Percentiles rank a stretch among this genome's conserved stretches.
These are phyloP conservation scores for Enteromius fasciolatus DNA, from an alignment of 2,797 vertebrate genomes.

Conservation along the genomic window DNA sequence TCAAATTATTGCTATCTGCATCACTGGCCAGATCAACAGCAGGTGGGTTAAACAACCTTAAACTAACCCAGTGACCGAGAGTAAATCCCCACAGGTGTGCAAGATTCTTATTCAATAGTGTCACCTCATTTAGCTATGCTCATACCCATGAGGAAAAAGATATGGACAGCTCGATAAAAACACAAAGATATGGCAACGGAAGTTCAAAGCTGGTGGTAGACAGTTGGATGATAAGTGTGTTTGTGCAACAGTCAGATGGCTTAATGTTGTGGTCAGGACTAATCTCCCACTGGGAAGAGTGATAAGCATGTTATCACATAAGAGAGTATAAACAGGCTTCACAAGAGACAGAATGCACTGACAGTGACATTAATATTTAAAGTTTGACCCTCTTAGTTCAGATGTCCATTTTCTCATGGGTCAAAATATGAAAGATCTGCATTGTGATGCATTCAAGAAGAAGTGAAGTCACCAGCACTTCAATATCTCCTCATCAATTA, in stretches of 20 bases:
- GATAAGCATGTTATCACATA: slow-evolving; percentile 11
- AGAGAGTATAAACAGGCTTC: slow-evolving; percentile 16
- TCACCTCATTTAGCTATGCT: neutral
- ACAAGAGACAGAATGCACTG: slow-evolving; percentile 14
- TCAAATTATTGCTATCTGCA: neutral
- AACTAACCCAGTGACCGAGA: slow-evolving; percentile 4
- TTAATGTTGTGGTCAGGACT: slow-evolving; percentile 31
- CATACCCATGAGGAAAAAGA: neutral
- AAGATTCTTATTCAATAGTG: neutral
- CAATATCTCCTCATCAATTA: neutral
- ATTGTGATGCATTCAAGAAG: neutral
- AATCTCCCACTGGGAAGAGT: slow-evolving; percentile 12
- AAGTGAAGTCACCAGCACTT: slow-evolving; percentile 3
- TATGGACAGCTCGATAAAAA: neutral
- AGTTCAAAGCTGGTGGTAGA: slow-evolving; percentile 11
- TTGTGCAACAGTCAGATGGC: slow-evolving; percentile 13
- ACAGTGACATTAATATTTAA: slow-evolving; percentile 24
- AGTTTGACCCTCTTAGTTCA: slow-evolving; percentile 28
- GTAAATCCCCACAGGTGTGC: neutral
- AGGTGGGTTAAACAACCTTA: slow-evolving; percentile 11
- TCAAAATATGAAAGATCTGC: slow-evolving; percentile 1
- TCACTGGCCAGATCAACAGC: neutral
- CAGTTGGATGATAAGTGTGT: slow-evolving; percentile 11
- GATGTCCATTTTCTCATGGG: neutral
- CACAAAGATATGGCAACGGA: neutral